Evolutionary conservation across 2,888 invertebrate genomes (phyloP), one percentile per base, ranked within the genome.

Genomic region (Orthosia incerta): DNA sequence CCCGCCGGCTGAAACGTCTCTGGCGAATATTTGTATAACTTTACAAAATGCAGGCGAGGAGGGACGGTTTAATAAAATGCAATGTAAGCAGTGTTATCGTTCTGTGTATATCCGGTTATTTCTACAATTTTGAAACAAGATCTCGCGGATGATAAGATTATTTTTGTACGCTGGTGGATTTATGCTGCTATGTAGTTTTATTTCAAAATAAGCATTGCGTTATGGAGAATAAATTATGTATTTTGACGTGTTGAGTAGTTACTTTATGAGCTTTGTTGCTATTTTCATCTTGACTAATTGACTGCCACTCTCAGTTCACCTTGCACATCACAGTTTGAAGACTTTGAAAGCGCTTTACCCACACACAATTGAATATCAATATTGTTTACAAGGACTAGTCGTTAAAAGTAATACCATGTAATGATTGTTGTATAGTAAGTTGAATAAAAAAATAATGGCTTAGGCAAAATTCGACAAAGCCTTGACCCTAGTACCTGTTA

Each of bases 1-100:
- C 73, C 63, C 48, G n/a, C 48, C 59, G 48, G 39, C 63, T 53
- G 61, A 68, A 79, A 84, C 76, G 72, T 74, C 74, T 88, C 80
- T 84, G 63, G 79, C 76, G 74, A 84, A 86, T 88, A 88, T 89
- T 89, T 89, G 84, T 86, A 82, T 84, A 82, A 82, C 74, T 83
- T 83, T 80, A 79, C 71, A 69, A 87, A 85, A 84, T 80, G 82
- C 81, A 86, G 76, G 71, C 71, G 66, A 61, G 67, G 51, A 70
- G 56, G 73, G 64, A 71, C 48, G 74, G 67, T 78, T 79, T 79
- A 63, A 83, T 77, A 78, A 77, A 81, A 80, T 79, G 81, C 83
- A 85, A 74, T 83, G 71, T 77, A 80, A 77, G 75, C 61, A 76
- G 76, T 78, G 71, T 76, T 72, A 71, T 59, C 56, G 67, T 26